Base-by-base conservation (phyloP, 2,113 vertebrate species). In the Nanger granti region DNA sequence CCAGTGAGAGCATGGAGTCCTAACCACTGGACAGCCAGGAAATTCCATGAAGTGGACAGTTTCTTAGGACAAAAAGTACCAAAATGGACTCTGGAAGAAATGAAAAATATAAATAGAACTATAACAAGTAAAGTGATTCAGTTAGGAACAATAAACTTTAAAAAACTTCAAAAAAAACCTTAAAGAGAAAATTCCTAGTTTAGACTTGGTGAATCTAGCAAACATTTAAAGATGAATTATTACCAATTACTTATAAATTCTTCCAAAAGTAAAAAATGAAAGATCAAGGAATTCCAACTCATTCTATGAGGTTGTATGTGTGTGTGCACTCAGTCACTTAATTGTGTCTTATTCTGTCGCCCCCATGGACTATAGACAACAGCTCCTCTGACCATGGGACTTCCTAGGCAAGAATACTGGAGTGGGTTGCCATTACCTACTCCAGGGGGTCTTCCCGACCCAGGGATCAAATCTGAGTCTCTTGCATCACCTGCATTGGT, bases 201-300 rank as follows among this genome's bases (percentile, higher is more conserved):
- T 31, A 79, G 37, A 57, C 55, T 29, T 57, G 66, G 8, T 57
- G 88, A 73, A 73, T 73, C 15, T 29, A 29, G 31, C 41, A 87
- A 94, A 87, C 24, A 92, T 88, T 94, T 80, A 94, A 31, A 87
- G 62, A 55, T 55, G 79, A 93, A 93, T 57, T n/a, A 73, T 73
- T 79, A 52, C 12, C 26, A 34, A 54, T 62, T 80, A 37, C 86
- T 62, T 26, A 37, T 20, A 94, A 80, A 52, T 34, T 31, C 28
- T 88, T 64, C 34, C 12, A 31, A 88, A 88, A 82, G 47, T 31
- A 49, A 82, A 59, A 62, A 31, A 41, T 41, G 82, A n/a, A 88
- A 52, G 13, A 62, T 3, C 29, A 37, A 88, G 80, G 12, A 82
- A 89, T 62, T 80, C 17, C 69, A 76, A n/a, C 52, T 85, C 52